Evolutionary conservation across 30 jellyfish, hydroid and myxozoan species (phyloP).

Genomic region (Mastigias papua): DNA sequence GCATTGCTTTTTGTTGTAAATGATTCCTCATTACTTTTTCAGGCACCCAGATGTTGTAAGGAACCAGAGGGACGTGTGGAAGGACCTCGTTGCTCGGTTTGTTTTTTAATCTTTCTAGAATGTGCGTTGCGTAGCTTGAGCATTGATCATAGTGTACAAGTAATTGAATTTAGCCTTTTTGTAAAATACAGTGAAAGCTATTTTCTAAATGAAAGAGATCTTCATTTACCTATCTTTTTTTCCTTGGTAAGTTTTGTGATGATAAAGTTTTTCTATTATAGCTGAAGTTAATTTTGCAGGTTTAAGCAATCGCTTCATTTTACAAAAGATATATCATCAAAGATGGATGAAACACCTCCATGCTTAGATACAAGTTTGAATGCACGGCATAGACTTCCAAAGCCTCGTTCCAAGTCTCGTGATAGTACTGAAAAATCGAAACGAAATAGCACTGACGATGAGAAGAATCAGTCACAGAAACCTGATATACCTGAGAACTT

Average conservation of each 20-base stretch:
- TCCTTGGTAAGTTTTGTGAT: not conserved
- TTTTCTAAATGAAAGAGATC: no score
- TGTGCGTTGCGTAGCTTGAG: not conserved
- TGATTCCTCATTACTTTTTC: not conserved
- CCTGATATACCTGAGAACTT: not conserved
- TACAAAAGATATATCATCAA: conserved; percentile 23
- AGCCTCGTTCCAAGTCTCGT: conserved; percentile 50
- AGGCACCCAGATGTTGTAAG: conserved; percentile 78
- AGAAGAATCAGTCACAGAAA: conserved; percentile 22
- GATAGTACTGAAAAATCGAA: conserved; percentile 47
- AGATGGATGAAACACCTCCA: conserved; percentile 42
- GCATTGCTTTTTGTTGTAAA: not conserved
- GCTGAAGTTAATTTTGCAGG: conserved; percentile 30
- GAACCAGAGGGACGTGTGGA: conserved; percentile 76
- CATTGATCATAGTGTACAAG: no score
- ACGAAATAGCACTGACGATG: conserved; percentile 64
- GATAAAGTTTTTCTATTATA: not conserved
- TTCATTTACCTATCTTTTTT: no score
- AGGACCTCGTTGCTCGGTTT: conserved; percentile 56
- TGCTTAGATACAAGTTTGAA: conserved; percentile 52
- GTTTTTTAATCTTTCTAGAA: not conserved
- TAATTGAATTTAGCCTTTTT: no score
- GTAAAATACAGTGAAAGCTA: no score
- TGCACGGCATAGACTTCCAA: conserved; percentile 17
- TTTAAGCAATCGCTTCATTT: conserved; percentile 31